Evolutionary conservation across 2,888 invertebrate species (phyloP).

Genomic region (Spodoptera exigua): DNA sequence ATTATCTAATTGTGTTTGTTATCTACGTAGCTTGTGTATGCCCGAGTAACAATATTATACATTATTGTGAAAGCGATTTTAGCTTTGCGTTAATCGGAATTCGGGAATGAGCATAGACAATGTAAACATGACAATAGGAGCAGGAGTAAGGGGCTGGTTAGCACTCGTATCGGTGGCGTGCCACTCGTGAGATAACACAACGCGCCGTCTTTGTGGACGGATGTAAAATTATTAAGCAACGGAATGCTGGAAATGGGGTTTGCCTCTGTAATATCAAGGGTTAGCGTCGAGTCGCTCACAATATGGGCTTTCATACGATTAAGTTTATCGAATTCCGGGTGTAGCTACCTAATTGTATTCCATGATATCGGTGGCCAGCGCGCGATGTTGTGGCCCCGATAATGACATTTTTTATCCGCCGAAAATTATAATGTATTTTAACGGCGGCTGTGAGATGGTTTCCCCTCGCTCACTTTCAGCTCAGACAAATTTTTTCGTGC

Average conservation of each 20-base stretch:
- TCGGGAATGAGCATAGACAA: slow-evolving; percentile 86
- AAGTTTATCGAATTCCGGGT: slow-evolving; percentile 68
- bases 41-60: slow-evolving; percentile 50
- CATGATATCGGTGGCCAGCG: slow-evolving; percentile 48
- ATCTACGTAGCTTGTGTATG: slow-evolving; percentile 45
- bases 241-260: slow-evolving; percentile 77
- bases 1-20: slow-evolving; percentile 47
- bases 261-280: slow-evolving; percentile 73
- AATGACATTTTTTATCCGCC: slow-evolving; percentile 38
- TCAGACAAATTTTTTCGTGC: slow-evolving; percentile 72
- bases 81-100: slow-evolving; percentile 84
- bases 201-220: slow-evolving; percentile 82
- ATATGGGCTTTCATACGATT: slow-evolving; percentile 67
- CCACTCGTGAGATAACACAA: slow-evolving; percentile 85
- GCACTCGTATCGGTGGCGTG: slow-evolving; percentile 84
- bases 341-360: slow-evolving; percentile 63
- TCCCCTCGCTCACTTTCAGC: slow-evolving; percentile 63
- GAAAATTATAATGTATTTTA: slow-evolving; percentile 59
- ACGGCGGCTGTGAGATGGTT: slow-evolving; percentile 57
- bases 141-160: slow-evolving; percentile 76
- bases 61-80: slow-evolving; percentile 70
- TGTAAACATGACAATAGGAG: slow-evolving; percentile 87
- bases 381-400: slow-evolving; percentile 43
- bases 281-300: slow-evolving; percentile 64
- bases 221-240: slow-evolving; percentile 86